Evolutionary conservation across 1,140 invertebrate genomes (phyloP), one percentile per base, ranked within the genome.

Genomic region (Acromyrmex echinatior): DNA sequence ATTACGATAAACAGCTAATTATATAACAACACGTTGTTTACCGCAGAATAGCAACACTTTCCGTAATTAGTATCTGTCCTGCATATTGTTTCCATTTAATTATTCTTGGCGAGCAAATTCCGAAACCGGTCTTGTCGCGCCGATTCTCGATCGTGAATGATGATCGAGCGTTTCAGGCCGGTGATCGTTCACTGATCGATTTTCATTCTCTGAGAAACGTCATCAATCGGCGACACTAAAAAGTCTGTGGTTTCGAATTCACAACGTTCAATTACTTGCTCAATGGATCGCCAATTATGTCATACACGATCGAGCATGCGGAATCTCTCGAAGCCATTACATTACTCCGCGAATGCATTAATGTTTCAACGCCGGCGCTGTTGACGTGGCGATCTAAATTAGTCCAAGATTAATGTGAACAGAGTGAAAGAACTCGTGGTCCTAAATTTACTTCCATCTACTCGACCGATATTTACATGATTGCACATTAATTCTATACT

Each of bases 281-380:
- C 77, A 76, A 79, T 76, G 39, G 35, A 58, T 77, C 31, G 70
- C 51, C 62, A 79, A 68, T 86, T 74, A 80, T 63, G 58, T 76
- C 60, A 77, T 16, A 68, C 77, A 58, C 63, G 62, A 70, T 81
- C 49, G 66, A 68, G 73, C 39, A 79, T 73, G 45, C 25, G 53
- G 71, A 80, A 84, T 68, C 58, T 45, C 39, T 21, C 35, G 53
- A 58, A 28, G 73, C 39, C 14, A 21, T 78, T 78, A 77, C 16
- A 25, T 63, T 49, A 62, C 35, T 62, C 21, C n/a, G 16, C 74
- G 2, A 63, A 28, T 16, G 74, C 35, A 21, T 35, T 56, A 74
- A 74, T 14, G 76, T 78, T 63, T 63, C 58, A 78, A 49, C 76
- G 16, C 21, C 16, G 35, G 53, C 73, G 66, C 65, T n/a, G 66